Percentiles rank a stretch among this genome's conserved stretches.
phyloP scores from a whole-genome alignment of 1,140 invertebrate species.

The Bombus impatiens region DNA sequence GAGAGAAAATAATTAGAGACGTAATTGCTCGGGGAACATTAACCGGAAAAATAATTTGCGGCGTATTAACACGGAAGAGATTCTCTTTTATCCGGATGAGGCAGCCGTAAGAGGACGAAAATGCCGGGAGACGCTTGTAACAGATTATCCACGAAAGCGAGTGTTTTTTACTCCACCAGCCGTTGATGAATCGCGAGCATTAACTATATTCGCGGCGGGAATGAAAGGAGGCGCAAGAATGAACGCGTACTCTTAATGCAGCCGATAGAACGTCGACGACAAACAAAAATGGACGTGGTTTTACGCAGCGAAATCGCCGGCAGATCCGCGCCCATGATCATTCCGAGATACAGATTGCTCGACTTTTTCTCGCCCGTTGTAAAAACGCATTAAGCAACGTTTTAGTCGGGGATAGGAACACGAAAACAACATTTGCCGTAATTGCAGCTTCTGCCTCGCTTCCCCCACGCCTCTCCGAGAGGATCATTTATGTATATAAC shows the following conservation, averaged over 20 bases:
- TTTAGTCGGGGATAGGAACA: neutral
- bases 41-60: neutral
- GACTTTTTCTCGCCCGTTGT: neutral
- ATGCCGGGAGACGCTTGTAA: neutral
- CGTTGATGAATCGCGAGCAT: constrained; percentile 16
- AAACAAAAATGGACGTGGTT: neutral
- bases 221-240: no score
- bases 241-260: neutral
- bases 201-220: neutral
- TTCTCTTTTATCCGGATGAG: neutral
- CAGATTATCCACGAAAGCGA: neutral
- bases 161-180: neutral
- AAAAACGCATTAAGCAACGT: constrained; percentile 24
- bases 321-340: neutral
- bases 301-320: neutral
- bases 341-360: constrained; percentile 30
- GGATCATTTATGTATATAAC: neutral
- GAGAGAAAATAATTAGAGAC: rapidly evolving
- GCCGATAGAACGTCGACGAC: neutral
- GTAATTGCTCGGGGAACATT: neutral
- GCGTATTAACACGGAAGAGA: neutral
- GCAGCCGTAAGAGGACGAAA: neutral
- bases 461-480: neutral
- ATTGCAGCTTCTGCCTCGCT: constrained; percentile 17
- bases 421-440: constrained; percentile 42